A percentile compares a stretch with the other conserved stretches of the same genome.
Evolutionary conservation across 2,888 invertebrate species (phyloP).

Genomic region (Sphinx pinastri): DNA sequence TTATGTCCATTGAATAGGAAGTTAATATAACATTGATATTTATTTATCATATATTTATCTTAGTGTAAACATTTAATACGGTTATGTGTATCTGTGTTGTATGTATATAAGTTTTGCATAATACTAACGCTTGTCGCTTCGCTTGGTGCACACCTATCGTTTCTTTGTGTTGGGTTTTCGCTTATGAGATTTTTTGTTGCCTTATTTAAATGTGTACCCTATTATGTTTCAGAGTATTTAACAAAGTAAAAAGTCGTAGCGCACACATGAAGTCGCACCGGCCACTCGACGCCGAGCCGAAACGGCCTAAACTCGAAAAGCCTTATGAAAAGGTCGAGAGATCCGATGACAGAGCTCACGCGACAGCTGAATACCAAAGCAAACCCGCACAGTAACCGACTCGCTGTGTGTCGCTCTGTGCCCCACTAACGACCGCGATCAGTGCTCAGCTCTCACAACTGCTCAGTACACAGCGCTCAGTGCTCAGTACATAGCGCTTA

Average conservation of each 20-base stretch:
- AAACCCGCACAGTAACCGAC: slow-evolving; percentile 68
- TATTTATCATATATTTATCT: slow-evolving; percentile 63
- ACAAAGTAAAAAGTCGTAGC: slow-evolving; percentile 99
- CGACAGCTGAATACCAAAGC: slow-evolving; percentile 73
- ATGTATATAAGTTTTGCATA: slow-evolving; percentile 62
- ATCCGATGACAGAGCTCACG: slow-evolving; percentile 75
- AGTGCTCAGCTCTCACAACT: slow-evolving; percentile 30
- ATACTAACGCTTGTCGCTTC: slow-evolving; percentile 68
- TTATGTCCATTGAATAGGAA: slow-evolving; percentile 67
- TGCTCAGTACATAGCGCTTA: background rate
- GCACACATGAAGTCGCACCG: slow-evolving; percentile 99
- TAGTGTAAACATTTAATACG: slow-evolving; percentile 58
- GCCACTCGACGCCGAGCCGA: slow-evolving; percentile 92
- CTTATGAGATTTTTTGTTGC: slow-evolving; percentile 61
- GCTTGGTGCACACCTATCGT: slow-evolving; percentile 58
- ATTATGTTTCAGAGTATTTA: slow-evolving; percentile 93
- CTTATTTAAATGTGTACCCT: slow-evolving; percentile 75
- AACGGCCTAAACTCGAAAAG: slow-evolving; percentile 86
- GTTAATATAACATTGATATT: slow-evolving; percentile 41
- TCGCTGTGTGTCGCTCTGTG: slow-evolving; percentile 32
- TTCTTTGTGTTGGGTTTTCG: slow-evolving; percentile 50
- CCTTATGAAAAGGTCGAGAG: slow-evolving; percentile 84
- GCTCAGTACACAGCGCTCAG: slow-evolving; percentile 14
- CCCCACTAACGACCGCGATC: slow-evolving; percentile 41
- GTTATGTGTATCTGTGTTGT: slow-evolving; percentile 67